Conservation (phyloP, 2,888 invertebrate species). For the Thecophora atra region DNA sequence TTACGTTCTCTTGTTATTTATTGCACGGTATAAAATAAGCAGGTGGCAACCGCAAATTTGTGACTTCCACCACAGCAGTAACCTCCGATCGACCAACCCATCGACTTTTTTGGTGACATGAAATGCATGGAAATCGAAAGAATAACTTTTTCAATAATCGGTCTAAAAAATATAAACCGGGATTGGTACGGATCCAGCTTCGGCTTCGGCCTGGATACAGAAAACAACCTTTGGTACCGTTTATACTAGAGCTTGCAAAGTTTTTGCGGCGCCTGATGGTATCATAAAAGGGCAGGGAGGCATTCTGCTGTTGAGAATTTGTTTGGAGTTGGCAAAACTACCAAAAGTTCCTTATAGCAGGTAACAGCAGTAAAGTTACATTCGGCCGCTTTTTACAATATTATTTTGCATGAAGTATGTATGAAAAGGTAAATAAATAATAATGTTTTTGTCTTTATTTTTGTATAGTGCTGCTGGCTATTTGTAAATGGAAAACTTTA, state of each 20-base stretch:
- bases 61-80: neutral
- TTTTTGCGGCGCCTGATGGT: neutral
- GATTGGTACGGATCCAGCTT: too few species aligned
- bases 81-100: neutral
- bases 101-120: neutral
- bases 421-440: constrained; percentile 35
- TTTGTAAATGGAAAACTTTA: too few species aligned
- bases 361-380: neutral
- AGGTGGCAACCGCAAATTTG: neutral
- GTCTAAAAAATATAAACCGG: neutral
- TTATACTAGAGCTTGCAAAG: neutral
- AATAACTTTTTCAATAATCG: constrained; percentile 34
- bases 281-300: neutral
- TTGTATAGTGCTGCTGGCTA: too few species aligned
- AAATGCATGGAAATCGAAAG: constrained; percentile 5
- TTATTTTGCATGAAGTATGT: constrained; percentile 37
- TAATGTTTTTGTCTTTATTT: too few species aligned
- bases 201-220: neutral
- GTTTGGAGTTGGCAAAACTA: neutral
- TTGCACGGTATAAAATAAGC: constrained; percentile 20
- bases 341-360: neutral
- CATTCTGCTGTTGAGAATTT: neutral
- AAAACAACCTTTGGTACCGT: constrained; percentile 21
- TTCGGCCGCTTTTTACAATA: constrained; percentile 22
- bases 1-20: neutral